Conservation (phyloP, 2,888 invertebrate genomes). For the Erannis defoliaria region DNA sequence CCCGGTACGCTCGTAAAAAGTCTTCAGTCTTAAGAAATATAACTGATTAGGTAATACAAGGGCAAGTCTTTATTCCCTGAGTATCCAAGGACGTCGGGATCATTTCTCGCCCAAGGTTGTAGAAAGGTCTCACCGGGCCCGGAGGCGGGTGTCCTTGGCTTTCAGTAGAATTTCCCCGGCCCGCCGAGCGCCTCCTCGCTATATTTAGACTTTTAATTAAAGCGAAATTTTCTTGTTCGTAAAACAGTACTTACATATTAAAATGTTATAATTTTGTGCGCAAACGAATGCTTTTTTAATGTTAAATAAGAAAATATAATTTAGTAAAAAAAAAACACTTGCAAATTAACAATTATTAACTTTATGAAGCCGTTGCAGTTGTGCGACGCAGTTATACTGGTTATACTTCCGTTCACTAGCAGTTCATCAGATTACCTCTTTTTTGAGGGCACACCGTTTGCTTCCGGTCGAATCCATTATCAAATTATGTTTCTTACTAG, state of each 20-base stretch:
- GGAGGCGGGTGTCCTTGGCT: slow-evolving; percentile 64
- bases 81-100: slow-evolving; percentile 59
- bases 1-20: slow-evolving; percentile 1
- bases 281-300: background rate
- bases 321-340: background rate
- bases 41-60: slow-evolving; percentile 27
- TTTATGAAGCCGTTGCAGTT: slow-evolving; percentile 67
- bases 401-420: slow-evolving; percentile 61
- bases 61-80: slow-evolving; percentile 35
- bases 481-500: slow-evolving; percentile 55
- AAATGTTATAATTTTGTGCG: slow-evolving; percentile 8
- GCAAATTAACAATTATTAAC: slow-evolving; percentile 3
- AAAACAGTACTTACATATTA: slow-evolving; percentile 3
- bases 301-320: background rate
- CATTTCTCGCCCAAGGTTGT: slow-evolving; percentile 64
- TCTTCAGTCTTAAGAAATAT: slow-evolving; percentile 9
- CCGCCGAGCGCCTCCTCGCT: slow-evolving; percentile 51
- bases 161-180: slow-evolving; percentile 52
- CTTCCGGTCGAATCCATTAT: slow-evolving; percentile 65
- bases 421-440: slow-evolving; percentile 55
- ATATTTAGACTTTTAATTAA: slow-evolving; percentile 51
- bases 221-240: slow-evolving; percentile 17
- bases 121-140: slow-evolving; percentile 64
- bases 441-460: slow-evolving; percentile 66
- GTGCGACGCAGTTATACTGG: slow-evolving; percentile 62